Evolutionary conservation across 2,113 vertebrate genomes (phyloP).

Genomic region (Himantopus leucocephalus): DNA sequence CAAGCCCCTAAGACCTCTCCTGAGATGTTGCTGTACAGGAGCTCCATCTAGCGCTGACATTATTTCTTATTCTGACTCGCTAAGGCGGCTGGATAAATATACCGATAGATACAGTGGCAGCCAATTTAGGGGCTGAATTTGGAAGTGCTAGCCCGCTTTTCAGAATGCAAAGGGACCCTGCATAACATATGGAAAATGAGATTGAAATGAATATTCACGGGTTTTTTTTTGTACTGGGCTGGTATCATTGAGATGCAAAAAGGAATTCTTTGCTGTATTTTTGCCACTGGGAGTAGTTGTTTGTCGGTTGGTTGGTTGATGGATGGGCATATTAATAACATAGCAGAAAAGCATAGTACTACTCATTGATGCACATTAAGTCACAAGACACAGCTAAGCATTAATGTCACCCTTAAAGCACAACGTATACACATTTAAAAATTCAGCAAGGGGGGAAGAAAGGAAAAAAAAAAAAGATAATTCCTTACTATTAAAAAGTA

Average conservation of each 20-base stretch:
- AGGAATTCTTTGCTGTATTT: neutral
- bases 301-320: neutral
- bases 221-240: neutral
- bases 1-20: neutral
- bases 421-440: neutral
- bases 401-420: neutral
- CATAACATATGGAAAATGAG: neutral
- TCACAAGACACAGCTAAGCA: neutral
- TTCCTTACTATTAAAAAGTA: neutral
- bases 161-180: neutral
- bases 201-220: neutral
- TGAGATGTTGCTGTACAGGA: constrained; percentile 2
- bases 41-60: constrained; percentile 46
- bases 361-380: neutral
- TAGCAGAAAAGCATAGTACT: neutral
- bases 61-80: neutral
- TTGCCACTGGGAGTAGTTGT: neutral
- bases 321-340: neutral
- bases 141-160: neutral
- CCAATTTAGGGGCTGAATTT: neutral
- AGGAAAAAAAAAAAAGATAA: neutral
- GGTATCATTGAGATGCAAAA: neutral
- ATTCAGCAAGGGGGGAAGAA: neutral
- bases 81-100: neutral
- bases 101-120: neutral